These are phyloP conservation scores for Crypturellus tataupa DNA, from an alignment of 2,797 vertebrate species.

Conservation along the genomic window DNA sequence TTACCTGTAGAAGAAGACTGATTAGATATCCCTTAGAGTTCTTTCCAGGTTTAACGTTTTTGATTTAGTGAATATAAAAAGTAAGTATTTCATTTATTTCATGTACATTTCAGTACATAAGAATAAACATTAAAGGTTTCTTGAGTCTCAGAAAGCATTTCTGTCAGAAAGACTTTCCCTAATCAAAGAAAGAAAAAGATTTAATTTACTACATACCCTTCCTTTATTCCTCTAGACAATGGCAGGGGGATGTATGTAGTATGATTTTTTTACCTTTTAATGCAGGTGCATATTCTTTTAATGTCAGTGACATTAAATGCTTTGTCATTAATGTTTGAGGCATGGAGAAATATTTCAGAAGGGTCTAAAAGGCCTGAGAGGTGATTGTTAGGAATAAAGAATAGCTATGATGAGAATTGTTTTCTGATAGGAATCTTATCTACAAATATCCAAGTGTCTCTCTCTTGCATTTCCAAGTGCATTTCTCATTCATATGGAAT, in stretches of 20 bases:
- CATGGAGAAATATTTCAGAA: background rate
- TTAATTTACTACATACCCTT: background rate
- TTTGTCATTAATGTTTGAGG: background rate
- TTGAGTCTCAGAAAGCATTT: background rate
- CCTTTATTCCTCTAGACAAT: background rate
- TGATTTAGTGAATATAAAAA: background rate
- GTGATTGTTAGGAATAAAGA: background rate
- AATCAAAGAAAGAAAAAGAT: background rate
- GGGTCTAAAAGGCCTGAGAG: background rate
- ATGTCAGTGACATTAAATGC: background rate
- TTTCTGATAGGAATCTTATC: background rate
- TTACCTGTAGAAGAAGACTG: background rate
- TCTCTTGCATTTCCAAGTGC: background rate
- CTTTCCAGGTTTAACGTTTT: background rate
- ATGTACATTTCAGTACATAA: background rate
- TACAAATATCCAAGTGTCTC: background rate
- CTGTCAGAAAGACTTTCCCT: background rate
- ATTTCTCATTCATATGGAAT: background rate
- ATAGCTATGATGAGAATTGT: background rate
- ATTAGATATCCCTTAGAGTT: background rate
- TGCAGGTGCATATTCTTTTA: background rate
- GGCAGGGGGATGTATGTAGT: background rate
- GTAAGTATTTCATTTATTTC: no score
- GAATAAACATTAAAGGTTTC: background rate
- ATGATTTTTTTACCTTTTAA: background rate